Percentiles rank a stretch among this genome's conserved stretches.
Evolutionary conservation across 2,888 invertebrate genomes (phyloP).

Genomic region (Andrena hattorfiana): DNA sequence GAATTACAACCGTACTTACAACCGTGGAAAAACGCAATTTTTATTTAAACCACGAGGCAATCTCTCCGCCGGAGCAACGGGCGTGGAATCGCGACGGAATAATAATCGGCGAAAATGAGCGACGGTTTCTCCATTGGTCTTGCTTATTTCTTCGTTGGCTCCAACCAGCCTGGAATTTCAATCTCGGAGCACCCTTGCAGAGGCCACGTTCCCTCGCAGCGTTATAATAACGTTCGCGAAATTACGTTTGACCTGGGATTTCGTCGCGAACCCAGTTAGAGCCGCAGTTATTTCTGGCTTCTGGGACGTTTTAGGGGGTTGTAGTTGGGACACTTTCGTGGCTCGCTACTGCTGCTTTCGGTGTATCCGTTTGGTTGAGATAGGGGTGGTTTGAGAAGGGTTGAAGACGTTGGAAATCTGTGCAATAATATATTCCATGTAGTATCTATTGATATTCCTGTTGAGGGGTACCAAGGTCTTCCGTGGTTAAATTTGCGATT

Average conservation of each 20-base stretch:
- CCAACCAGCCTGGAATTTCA: conserved; percentile 30
- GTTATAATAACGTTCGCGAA: conserved; percentile 51
- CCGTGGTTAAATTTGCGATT: too few species aligned
- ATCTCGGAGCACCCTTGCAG: conserved; percentile 8
- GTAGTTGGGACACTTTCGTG: too few species aligned
- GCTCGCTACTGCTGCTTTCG: too few species aligned
- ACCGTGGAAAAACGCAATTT: not conserved
- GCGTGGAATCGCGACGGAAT: conserved; percentile 25
- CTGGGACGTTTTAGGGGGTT: not conserved
- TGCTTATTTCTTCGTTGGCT: conserved; percentile 14
- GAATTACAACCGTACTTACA: not conserved
- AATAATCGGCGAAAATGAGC: conserved; percentile 40
- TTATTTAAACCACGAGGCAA: conserved; percentile 23
- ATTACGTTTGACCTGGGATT: conserved; percentile 52
- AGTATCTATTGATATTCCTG: too few species aligned
- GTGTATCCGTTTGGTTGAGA: too few species aligned
- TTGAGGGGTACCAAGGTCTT: too few species aligned
- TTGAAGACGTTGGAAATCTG: too few species aligned
- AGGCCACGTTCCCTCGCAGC: not conserved
- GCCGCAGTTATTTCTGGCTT: conserved; percentile 20
- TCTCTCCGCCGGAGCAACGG: not conserved
- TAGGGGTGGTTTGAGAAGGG: too few species aligned
- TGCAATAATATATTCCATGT: too few species aligned
- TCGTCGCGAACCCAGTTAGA: conserved; percentile 18
- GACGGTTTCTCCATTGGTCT: conserved; percentile 14